These are phyloP conservation scores for Sminthopsis crassicaudata DNA, from an alignment of 2,113 vertebrate species.

Conservation along the genomic window DNA sequence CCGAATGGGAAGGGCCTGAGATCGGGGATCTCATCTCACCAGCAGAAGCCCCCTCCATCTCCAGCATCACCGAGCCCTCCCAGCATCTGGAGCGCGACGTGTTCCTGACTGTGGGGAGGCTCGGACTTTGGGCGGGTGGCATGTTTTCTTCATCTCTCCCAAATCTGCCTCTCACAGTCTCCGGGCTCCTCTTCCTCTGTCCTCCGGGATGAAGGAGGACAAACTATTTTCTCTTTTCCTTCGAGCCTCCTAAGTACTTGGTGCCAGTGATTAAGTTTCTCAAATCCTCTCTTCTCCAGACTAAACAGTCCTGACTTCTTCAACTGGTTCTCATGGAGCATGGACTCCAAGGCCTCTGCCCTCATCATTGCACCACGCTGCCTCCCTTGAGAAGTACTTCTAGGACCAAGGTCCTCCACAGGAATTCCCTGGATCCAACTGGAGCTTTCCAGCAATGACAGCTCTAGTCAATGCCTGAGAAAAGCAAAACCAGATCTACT, in stretches of 20 bases:
- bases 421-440: neutral
- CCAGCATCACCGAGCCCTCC: neutral
- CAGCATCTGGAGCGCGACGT: neutral
- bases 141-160: neutral
- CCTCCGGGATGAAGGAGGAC: neutral
- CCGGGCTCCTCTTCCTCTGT: neutral
- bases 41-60: neutral
- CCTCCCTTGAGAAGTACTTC: neutral
- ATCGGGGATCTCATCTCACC: neutral
- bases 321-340: neutral
- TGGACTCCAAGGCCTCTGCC: neutral
- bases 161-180: neutral
- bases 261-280: neutral
- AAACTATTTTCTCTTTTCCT: neutral
- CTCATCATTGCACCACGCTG: neutral
- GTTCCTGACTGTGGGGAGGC: neutral
- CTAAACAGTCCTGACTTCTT: neutral
- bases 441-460: neutral
- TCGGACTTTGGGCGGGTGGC: neutral
- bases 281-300: neutral
- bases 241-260: neutral
- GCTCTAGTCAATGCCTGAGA: neutral
- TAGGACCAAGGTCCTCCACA: neutral
- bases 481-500: neutral
- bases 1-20: neutral